Base-by-base conservation (phyloP, 2,888 invertebrate species). In the Pristionchus exspectatus region DNA sequence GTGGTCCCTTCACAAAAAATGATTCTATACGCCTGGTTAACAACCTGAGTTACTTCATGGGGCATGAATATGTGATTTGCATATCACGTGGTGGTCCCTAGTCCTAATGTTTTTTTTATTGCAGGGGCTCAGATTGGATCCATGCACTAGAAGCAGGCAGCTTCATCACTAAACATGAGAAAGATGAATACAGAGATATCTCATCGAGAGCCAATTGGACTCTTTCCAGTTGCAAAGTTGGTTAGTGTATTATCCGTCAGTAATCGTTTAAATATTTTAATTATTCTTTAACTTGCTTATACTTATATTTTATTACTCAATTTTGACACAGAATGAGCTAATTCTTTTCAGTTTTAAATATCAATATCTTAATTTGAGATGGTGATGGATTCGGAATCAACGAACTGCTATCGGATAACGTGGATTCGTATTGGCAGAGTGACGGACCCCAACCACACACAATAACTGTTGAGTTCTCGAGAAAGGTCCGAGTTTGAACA, bases 381-480 rank as follows among this genome's bases (percentile, higher is more conserved):
- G 83, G 83, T 92, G 94, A 93, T 97, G 98, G 99, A 81, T 99
- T 98, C 96, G 99, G 99, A 5, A 98, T 99, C 10, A 98, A 98
- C 95, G 98, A 99, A 95, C 95, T 99, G 74, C 96, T 98, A 92
- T 98, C 99, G 95, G 98, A 98, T 95, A 97, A 97, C 91, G 97
- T 97, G 95, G 99, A 99, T 93, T 98, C 98, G 5, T 99, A 98
- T 95, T 99, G 99, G 99, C 99, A 99, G 95, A 99, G 98, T 0
- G 99, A 99, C 95, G 99, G 99, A 0, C 98, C 98, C 93, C 96
- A 99, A 91, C 99, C 99, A 7, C 99, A 99, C 96, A 96, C 98
- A 91, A 98, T 99, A 0, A 99, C 98, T 95, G 98, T 99, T 92
- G 94, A 94, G 74, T 95, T 94, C 90, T 93, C 92, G 50, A 90